Percentiles rank a stretch among this genome's conserved stretches.
Evolutionary conservation across 2,113 vertebrate species (phyloP).

Genomic region (Hyperoodon ampullatus): DNA sequence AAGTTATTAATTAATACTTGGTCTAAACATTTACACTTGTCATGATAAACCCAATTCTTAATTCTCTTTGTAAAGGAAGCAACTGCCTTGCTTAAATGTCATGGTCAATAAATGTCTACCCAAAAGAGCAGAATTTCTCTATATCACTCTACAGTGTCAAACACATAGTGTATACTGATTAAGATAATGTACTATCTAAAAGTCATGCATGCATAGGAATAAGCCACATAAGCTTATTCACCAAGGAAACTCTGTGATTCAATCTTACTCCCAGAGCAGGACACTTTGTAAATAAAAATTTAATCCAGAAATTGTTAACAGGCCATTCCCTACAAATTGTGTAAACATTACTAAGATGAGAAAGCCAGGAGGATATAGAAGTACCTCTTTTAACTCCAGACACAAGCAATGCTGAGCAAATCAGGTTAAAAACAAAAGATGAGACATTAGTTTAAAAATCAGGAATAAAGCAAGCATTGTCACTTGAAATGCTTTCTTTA

Average conservation of each 20-base stretch:
- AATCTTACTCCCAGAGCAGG: neutral
- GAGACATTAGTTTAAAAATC: neutral
- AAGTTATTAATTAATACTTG: neutral
- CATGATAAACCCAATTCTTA: neutral
- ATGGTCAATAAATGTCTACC: neutral
- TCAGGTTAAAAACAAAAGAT: neutral
- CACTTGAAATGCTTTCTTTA: neutral
- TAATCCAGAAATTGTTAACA: slow-evolving; percentile 41
- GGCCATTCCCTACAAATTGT: neutral
- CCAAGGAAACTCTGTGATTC: slow-evolving; percentile 71
- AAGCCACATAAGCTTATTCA: slow-evolving; percentile 69
- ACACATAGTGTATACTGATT: slow-evolving; percentile 23
- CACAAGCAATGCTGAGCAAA: neutral
- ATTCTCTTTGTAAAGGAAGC: neutral
- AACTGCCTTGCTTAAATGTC: slow-evolving; percentile 48
- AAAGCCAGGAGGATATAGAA: neutral
- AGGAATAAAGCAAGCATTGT: neutral
- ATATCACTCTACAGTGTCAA: neutral
- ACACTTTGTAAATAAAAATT: slow-evolving; percentile 62
- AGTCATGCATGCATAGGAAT: neutral
- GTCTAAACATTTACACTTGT: neutral
- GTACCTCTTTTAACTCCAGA: neutral
- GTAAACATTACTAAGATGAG: neutral
- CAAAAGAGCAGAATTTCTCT: slow-evolving; percentile 13
- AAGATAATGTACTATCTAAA: slow-evolving; percentile 18